Percentiles rank a stretch among this genome's conserved stretches.
Conservation (phyloP, 2,797 vertebrate species). For the Syndactyla subalaris region DNA sequence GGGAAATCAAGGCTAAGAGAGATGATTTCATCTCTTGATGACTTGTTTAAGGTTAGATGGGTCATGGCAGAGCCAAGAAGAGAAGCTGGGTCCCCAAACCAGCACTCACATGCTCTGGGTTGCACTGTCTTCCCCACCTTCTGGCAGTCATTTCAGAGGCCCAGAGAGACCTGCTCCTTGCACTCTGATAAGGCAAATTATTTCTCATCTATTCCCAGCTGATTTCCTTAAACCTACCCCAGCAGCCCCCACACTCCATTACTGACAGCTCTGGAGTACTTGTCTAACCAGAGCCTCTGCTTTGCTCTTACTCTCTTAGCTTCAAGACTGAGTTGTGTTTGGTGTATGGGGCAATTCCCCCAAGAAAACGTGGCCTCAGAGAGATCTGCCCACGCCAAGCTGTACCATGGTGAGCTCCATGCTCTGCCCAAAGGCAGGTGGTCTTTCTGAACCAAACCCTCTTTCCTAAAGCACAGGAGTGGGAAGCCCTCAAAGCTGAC, state of each 20-base stretch:
- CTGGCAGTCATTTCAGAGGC: background rate
- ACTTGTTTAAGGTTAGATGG: background rate
- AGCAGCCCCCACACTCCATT: slow-evolving; percentile 11
- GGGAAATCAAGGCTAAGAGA: slow-evolving; percentile 2
- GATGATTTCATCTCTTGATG: background rate
- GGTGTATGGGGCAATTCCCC: background rate
- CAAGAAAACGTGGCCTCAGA: background rate
- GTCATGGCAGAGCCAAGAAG: background rate
- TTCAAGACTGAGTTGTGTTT: background rate
- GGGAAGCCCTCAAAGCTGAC: background rate
- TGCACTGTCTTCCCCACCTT: background rate
- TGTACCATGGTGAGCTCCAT: background rate
- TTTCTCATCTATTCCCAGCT: slow-evolving; percentile 42
- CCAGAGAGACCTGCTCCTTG: slow-evolving; percentile 36
- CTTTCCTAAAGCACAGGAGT: background rate
- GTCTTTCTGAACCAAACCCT: background rate
- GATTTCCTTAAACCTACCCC: slow-evolving; percentile 47
- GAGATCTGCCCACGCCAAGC: background rate
- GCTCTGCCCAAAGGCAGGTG: background rate
- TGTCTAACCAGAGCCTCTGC: slow-evolving; percentile 59
- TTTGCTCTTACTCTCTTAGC: background rate
- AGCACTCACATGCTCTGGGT: background rate
- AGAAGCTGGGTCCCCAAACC: background rate
- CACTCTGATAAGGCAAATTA: slow-evolving; percentile 27
- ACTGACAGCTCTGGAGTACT: background rate